Base-by-base conservation (phyloP, 1,140 invertebrate species). In the Marisa cornuarietis region DNA sequence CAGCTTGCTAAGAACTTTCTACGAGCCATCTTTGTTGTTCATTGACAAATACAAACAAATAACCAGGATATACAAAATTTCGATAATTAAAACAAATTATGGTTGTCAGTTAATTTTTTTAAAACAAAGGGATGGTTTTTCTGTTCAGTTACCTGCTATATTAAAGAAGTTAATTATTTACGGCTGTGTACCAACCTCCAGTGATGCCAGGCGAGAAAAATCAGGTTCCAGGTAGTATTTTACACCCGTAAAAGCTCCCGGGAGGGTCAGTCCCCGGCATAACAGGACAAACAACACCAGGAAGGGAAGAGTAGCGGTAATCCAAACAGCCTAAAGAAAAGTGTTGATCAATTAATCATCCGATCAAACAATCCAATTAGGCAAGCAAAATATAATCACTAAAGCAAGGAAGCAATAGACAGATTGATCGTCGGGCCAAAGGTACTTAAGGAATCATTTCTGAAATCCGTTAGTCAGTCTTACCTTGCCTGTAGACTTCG, bases 171-270 rank as follows among this genome's bases (percentile, higher is more conserved):
- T 13, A n/a, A 26, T 0, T 13, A 26, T 26, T 68, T 42, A 20
- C n/a, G 13, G 13, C 13, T 11, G 13, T 42, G 1, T 58, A 71
- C 74, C 79, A 68, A 85, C 84, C 71, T 86, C 58, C 52, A 84
- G 54, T 13, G 76, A 65, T 13, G 62, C n/a, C 8, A 85, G 79
- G 22, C 72, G 74, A 31, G 63, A 94, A 52, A 95, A 97, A 84
- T 96, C 93, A 20, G 96, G 96, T 22, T 93, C 95, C 14, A 97
- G 89, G 88, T 96, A 97, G 88, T 96, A 96, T 5, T 94, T 74
- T 14, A 87, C 83, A 20, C 91, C 91, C 22, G 85, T 73, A 73
- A 79, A 79, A n/a, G 91, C 90, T 26, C 91, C 91, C 2, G 88
- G 88, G 51, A 92, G 75, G 0, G 91, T 91, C 13, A 89, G 75